phyloP scores from a whole-genome alignment of 2,113 vertebrate species.

The Stegastes partitus region DNA sequence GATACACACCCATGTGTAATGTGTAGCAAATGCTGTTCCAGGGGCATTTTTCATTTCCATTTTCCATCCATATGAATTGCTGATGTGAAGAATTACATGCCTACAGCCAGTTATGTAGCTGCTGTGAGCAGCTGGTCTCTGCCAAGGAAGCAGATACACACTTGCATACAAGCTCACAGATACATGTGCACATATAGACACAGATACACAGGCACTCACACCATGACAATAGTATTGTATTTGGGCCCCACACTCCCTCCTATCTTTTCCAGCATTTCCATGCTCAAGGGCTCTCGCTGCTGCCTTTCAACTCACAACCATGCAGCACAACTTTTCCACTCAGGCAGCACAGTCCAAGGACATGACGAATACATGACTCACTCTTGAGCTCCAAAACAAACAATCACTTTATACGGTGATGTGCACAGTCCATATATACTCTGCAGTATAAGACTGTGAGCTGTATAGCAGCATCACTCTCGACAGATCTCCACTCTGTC shows the following conservation, averaged over 20 bases:
- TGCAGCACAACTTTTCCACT: constrained; percentile 26
- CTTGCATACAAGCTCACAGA: constrained; percentile 26
- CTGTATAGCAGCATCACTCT: neutral
- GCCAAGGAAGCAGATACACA: constrained; percentile 22
- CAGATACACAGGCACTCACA: constrained; percentile 8
- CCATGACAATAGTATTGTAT: constrained; percentile 12
- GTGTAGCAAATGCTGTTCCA: constrained; percentile 27
- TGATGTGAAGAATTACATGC: constrained; percentile 59
- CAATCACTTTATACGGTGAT: constrained; percentile 9
- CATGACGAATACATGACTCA: constrained; percentile 32
- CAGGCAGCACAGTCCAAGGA: constrained; percentile 16
- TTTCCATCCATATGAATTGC: constrained; percentile 50
- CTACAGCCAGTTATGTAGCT: constrained; percentile 28
- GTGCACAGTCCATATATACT: neutral
- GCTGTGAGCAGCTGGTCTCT: constrained; percentile 54
- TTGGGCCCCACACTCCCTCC: neutral
- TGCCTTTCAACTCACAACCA: constrained; percentile 24
- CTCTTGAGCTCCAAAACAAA: constrained; percentile 4
- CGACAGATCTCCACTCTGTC: neutral
- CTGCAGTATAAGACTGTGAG: neutral
- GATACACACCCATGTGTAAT: constrained; percentile 24
- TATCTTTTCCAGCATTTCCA: constrained; percentile 29
- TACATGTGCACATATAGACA: constrained; percentile 15
- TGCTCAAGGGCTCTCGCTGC: constrained; percentile 26
- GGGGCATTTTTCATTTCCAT: constrained; percentile 26